Base-by-base conservation (phyloP, 2,113 vertebrate genomes). In the Brachyistius frenatus region DNA sequence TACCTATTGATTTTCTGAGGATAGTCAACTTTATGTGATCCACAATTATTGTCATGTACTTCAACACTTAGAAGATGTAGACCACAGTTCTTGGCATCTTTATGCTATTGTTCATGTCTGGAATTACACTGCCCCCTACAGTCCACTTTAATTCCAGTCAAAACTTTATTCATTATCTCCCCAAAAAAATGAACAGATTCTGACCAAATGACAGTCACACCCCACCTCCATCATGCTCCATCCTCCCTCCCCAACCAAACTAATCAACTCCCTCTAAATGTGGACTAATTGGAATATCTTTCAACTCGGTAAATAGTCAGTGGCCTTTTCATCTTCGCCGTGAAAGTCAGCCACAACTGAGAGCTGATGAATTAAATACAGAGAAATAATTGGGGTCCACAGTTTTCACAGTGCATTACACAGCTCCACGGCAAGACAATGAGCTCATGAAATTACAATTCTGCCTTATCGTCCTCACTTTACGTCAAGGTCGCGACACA, bases 71-170 rank as follows among this genome's bases (percentile, higher is more conserved):
- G 13, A 75, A 15, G 49, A 36, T 50, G 44, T 31, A 23, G 13
- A 41, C 2, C 5, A 35, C 7, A 80, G 2, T 44, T 74, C 30
- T 58, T 63, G 11, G 7, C 33, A 10, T 9, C 11, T 58, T 31
- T 11, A 13, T 31, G 41, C 15, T 44, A 30, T 30, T 6, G 55
- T 64, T 55, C 0, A 71, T 55, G 36, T 15, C 15, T 76, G 41
- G 68, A 68, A 52, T 69, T 63, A 68, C 44, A 90, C 72, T 92
- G 92, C 91, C 92, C 91, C 87, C 91, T 85, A 49, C 60, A 90
- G 90, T 75, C 47, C 66, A 0, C 56, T 80, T 62, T 83, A 33
- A 37, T 83, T 85, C 30, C 44, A 78, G 35, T 80, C 67, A 79
- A 85, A 23, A 87, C 76, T 91, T 87, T 90, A 89, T 88, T 85